Percentiles rank a stretch among this genome's conserved stretches.
Conservation (phyloP, 2,888 invertebrate species). For the Dromius quadrimaculatus region DNA sequence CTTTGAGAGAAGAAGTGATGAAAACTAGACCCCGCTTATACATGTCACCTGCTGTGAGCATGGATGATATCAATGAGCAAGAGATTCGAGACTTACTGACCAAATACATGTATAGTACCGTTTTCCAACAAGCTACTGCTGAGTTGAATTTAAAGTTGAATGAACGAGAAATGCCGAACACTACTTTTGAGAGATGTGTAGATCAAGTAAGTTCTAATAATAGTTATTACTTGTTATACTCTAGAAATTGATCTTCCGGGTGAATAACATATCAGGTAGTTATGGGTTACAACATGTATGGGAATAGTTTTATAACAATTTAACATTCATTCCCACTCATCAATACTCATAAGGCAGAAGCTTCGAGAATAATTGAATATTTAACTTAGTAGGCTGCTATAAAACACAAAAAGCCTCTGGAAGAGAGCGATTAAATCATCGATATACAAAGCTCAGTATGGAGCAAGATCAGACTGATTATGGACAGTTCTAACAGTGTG, state of each 20-base stretch:
- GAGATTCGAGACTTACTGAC: slow-evolving; percentile 62
- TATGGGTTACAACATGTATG: no score
- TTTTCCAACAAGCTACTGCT: slow-evolving; percentile 60
- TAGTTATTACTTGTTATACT: no score
- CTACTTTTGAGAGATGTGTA: slow-evolving; percentile 48
- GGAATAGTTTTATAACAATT: background rate
- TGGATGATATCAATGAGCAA: slow-evolving; percentile 64
- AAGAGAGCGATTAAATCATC: no score
- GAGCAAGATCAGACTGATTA: no score
- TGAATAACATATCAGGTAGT: no score
- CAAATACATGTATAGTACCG: slow-evolving; percentile 63
- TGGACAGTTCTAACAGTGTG: no score
- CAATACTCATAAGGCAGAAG: background rate
- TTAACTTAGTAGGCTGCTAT: no score
- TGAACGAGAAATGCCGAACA: slow-evolving; percentile 53
- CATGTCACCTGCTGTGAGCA: slow-evolving; percentile 63
- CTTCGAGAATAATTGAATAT: no score
- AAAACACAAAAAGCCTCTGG: no score
- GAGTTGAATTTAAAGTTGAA: slow-evolving; percentile 58
- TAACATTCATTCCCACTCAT: background rate
- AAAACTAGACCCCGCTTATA: slow-evolving; percentile 63
- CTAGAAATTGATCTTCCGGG: no score
- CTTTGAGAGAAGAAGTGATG: slow-evolving; percentile 58
- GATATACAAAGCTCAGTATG: no score
- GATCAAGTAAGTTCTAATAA: slow-evolving; percentile 51